Conservation (phyloP, 2,113 vertebrate genomes). For the Fulica atra region DNA sequence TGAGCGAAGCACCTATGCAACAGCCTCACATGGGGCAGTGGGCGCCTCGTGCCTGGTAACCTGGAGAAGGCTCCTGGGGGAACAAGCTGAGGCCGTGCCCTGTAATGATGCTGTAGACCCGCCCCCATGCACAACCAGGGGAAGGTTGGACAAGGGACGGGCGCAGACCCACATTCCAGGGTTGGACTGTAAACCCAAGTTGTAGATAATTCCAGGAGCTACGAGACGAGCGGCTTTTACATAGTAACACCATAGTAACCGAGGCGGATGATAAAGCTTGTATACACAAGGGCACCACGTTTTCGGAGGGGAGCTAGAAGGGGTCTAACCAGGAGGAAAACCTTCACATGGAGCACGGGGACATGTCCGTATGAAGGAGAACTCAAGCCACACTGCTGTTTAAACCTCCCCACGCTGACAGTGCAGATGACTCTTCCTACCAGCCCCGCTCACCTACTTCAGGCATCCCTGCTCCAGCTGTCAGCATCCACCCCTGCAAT, state of each 20-base stretch:
- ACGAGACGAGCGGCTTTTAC: background rate
- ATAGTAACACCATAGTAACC: slow-evolving; percentile 52
- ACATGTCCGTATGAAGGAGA: background rate
- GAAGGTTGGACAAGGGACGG: background rate
- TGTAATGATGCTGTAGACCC: fast-evolving
- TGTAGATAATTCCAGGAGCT: background rate
- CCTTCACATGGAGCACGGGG: background rate
- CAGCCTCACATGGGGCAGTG: fast-evolving
- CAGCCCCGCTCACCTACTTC: background rate
- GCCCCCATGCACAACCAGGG: background rate
- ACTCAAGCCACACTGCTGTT: background rate
- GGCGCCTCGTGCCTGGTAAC: fast-evolving
- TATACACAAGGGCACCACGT: background rate
- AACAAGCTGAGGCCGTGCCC: fast-evolving
- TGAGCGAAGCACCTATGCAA: fast-evolving
- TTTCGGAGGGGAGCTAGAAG: background rate
- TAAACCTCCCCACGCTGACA: background rate
- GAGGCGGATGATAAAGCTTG: background rate
- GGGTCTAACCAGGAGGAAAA: background rate
- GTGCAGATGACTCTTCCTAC: background rate
- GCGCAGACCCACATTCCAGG: fast-evolving
- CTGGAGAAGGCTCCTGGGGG: fast-evolving
- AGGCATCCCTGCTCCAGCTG: background rate
- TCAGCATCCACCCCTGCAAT: background rate
- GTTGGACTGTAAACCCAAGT: background rate